A percentile compares a stretch with the other conserved stretches of the same genome.
These are phyloP conservation scores for Phorcus lineatus DNA, from an alignment of 2,888 invertebrate genomes.

Conservation along the genomic window DNA sequence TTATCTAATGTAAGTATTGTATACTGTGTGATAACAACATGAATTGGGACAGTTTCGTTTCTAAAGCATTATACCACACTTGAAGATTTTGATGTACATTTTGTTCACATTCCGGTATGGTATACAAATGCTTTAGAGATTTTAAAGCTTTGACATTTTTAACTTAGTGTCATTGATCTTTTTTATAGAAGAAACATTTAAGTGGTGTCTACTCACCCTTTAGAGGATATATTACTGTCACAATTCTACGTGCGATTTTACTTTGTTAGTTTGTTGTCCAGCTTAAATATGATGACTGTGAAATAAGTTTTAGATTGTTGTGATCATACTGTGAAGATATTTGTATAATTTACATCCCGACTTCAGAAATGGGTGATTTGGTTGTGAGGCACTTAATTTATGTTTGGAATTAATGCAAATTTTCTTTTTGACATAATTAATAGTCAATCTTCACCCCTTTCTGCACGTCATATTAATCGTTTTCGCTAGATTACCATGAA, in stretches of 20 bases:
- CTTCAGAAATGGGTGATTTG: slow-evolving; percentile 1
- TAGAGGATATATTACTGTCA: background rate
- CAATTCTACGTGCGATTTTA: background rate
- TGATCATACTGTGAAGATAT: background rate
- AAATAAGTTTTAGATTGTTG: slow-evolving; percentile 5
- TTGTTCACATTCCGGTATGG: slow-evolving; percentile 11
- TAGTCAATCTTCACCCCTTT: background rate
- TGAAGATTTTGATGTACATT: slow-evolving; percentile 9
- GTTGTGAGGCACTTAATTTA: background rate
- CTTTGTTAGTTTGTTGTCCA: background rate
- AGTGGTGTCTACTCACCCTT: too few species aligned
- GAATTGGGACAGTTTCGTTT: background rate
- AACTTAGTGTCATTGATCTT: background rate
- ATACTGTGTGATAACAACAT: slow-evolving; percentile 1
- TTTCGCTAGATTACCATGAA: slow-evolving; percentile 1
- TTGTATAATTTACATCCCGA: background rate
- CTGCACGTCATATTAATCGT: background rate
- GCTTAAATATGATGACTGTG: background rate
- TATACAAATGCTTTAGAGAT: background rate
- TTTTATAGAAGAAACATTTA: background rate
- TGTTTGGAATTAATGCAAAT: too few species aligned
- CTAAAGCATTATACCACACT: slow-evolving; percentile 8
- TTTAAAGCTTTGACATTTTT: background rate
- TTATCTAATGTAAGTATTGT: background rate
- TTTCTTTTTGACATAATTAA: too few species aligned